Evolutionary conservation across 2,888 invertebrate genomes (phyloP).

Genomic region (Thecophora atra): DNA sequence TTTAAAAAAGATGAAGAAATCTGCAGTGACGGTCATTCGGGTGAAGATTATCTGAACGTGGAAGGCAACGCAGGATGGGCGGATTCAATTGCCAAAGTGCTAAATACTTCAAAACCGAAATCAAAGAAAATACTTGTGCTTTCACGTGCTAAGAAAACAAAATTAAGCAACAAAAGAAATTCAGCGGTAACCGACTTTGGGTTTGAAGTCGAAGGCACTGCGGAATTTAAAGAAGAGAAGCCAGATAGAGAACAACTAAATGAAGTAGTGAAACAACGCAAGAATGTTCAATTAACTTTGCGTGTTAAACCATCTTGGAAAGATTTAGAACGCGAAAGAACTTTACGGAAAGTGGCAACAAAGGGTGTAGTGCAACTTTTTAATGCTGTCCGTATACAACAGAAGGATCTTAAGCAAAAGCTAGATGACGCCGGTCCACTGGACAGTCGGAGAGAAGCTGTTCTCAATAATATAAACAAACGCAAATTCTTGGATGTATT

Average conservation of each 20-base stretch:
- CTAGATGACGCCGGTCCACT: constrained; percentile 77
- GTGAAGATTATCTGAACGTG: constrained; percentile 1
- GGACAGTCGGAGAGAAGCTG: constrained; percentile 80
- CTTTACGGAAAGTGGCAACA: constrained; percentile 84
- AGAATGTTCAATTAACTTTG: constrained; percentile 68
- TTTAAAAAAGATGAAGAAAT: constrained; percentile 20
- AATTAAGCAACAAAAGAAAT: constrained; percentile 65
- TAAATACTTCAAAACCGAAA: constrained; percentile 79
- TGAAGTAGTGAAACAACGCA: constrained; percentile 56
- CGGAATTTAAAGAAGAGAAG: constrained; percentile 67
- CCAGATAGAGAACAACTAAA: constrained; percentile 53
- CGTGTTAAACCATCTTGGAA: constrained; percentile 79
- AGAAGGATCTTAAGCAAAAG: constrained; percentile 78
- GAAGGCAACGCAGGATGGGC: constrained; percentile 80
- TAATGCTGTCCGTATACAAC: constrained; percentile 88
- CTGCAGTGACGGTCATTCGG: constrained; percentile 40
- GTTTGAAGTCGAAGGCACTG: constrained; percentile 75
- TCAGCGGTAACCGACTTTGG: constrained; percentile 67
- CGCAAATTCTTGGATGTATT: constrained; percentile 80
- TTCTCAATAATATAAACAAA: constrained; percentile 77
- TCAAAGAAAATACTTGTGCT: constrained; percentile 79
- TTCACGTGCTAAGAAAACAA: constrained; percentile 81
- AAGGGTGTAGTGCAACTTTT: constrained; percentile 93
- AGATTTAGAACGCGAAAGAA: constrained; percentile 81
- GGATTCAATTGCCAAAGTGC: constrained; percentile 81